A percentile compares a stretch with the other conserved stretches of the same genome.
phyloP scores from a whole-genome alignment of 2,113 vertebrate genomes.

The Canis aureus region DNA sequence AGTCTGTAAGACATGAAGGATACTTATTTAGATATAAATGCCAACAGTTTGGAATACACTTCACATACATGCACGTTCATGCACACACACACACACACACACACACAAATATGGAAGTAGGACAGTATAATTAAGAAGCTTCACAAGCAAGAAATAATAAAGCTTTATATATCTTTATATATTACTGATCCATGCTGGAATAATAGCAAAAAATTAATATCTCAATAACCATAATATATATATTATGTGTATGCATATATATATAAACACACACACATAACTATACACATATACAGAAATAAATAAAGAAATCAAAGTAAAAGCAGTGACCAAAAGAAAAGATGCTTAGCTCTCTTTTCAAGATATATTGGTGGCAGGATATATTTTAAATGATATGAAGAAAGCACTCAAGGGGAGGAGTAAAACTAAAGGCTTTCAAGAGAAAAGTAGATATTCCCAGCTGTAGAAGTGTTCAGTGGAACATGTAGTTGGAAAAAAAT shows the following conservation, averaged over 20 bases:
- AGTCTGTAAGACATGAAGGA: slow-evolving; percentile 9
- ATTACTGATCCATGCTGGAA: neutral
- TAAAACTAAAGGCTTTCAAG: slow-evolving; percentile 57
- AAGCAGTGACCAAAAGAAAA: neutral
- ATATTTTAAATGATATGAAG: slow-evolving; percentile 60
- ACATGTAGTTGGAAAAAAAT: slow-evolving; percentile 58
- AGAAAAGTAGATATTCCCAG: slow-evolving; percentile 50
- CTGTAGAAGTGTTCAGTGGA: slow-evolving; percentile 9
- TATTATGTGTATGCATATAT: neutral
- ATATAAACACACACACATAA: rapidly evolving
- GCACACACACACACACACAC: neutral
- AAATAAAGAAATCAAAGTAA: slow-evolving; percentile 42
- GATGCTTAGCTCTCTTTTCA: neutral
- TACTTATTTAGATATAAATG: slow-evolving; percentile 41
- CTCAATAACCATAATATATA: neutral
- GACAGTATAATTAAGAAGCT: neutral
- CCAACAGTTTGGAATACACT: neutral
- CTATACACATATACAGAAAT: neutral
- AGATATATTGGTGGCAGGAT: slow-evolving; percentile 38
- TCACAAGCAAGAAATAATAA: slow-evolving; percentile 33
- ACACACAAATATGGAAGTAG: neutral
- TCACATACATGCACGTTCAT: neutral
- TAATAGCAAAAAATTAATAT: slow-evolving; percentile 31
- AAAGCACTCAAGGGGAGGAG: slow-evolving; percentile 47
- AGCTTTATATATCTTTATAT: neutral